Conservation (phyloP, 2,888 invertebrate genomes). For the Zootermopsis nevadensis region DNA sequence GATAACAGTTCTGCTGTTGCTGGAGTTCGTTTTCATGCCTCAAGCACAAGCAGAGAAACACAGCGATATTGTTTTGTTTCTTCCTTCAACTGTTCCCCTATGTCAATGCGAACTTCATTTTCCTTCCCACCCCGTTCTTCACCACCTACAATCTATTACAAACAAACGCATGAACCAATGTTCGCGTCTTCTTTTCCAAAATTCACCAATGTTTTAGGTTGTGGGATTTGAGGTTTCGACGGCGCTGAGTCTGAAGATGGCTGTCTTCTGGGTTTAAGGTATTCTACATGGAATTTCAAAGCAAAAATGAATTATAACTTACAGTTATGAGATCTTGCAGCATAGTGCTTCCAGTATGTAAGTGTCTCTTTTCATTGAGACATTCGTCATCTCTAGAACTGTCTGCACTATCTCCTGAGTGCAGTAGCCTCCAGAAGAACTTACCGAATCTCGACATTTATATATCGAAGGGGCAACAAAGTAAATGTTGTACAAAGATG, state of each 20-base stretch:
- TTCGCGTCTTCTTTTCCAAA: neutral
- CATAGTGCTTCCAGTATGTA: neutral
- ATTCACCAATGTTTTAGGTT: neutral
- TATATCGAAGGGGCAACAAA: no score
- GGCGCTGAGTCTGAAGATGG: no score
- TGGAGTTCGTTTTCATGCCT: conserved; percentile 27
- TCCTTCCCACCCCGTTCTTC: neutral
- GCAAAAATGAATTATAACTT: neutral
- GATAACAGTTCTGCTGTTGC: neutral
- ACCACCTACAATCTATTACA: neutral
- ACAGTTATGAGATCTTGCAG: neutral
- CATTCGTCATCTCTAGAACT: no score
- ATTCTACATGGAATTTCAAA: neutral
- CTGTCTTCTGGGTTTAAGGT: no score
- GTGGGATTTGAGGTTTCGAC: no score
- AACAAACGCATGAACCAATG: neutral
- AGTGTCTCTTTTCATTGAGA: neutral
- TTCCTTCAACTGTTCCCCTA: conserved; percentile 31
- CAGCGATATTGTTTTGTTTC: conserved; percentile 42
- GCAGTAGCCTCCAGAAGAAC: no score
- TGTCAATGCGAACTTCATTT: conserved; percentile 34
- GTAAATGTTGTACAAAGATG: no score
- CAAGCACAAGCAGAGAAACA: conserved; percentile 8
- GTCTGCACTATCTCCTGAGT: no score
- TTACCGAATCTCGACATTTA: no score